Base-by-base conservation (phyloP, 2,797 vertebrate genomes). In the Leptatherina wallacei region DNA sequence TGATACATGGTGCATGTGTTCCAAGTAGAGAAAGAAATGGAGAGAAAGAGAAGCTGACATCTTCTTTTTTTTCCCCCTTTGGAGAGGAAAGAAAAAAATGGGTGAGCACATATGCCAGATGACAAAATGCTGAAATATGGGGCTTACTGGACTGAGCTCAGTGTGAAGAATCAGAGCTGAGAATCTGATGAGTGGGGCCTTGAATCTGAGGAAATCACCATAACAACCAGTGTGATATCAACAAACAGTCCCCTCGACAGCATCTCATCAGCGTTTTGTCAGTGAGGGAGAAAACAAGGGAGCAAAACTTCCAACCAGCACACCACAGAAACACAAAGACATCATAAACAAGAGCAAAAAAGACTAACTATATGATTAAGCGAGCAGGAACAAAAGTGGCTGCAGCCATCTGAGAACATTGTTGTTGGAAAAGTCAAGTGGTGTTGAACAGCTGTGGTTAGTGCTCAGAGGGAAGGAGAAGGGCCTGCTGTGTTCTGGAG, bases 361-460 rank as follows among this genome's bases (percentile, higher is more conserved):
- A 57, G 52, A 33, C 10, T 36, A 47, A 73, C 72, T 66, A 81
- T 83, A 85, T n/a, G n/a, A n/a, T n/a, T n/a, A 59, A 40, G 65
- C 29, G 13, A 85, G 69, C 47, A 32, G 77, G 64, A 85, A 87
- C 79, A 85, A 77, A 86, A 87, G 84, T 71, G 76, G 65, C 76
- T 56, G 22, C 54, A 36, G 81, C 72, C 79, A 84, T 81, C 73
- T 22, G 81, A 88, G 89, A 91, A 86, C 84, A 76, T 82, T 89
- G 89, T 89, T 90, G 90, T 81, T 81, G 70, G 86, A 85, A 69
- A 88, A 88, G 89, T 91, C 91, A 86, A 93, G 88, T 90, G 90
- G 83, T 85, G 78, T 61, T 57, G 81, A 91, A 88, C 93, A 92
- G 90, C 90, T 93, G 92, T 89, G 89, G 83, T 81, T 75, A 27